Conservation (phyloP, 2,888 invertebrate genomes). For the Phorcus lineatus region DNA sequence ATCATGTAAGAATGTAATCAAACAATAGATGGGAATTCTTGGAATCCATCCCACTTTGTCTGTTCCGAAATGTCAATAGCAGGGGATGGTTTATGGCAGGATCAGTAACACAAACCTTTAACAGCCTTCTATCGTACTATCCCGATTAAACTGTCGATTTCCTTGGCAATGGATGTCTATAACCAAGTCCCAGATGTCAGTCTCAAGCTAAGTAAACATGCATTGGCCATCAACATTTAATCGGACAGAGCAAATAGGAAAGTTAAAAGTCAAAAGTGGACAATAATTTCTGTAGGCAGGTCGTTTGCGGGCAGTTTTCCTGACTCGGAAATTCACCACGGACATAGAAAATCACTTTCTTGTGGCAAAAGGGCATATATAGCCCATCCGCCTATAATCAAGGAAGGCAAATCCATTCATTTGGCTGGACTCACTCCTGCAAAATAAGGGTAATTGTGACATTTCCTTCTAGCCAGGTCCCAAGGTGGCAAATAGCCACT, state of each 20-base stretch:
- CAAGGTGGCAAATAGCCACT: neutral
- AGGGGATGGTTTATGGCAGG: too few species aligned
- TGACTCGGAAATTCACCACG: neutral
- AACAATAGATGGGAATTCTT: too few species aligned
- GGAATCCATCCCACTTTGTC: too few species aligned
- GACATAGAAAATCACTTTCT: conserved; percentile 19
- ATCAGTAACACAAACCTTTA: too few species aligned
- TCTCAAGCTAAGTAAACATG: neutral
- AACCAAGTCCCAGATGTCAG: neutral
- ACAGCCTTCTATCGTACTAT: too few species aligned
- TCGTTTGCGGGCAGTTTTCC: neutral
- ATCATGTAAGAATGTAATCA: too few species aligned
- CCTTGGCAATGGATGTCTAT: too few species aligned
- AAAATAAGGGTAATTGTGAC: neutral
- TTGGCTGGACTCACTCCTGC: neutral
- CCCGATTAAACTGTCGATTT: too few species aligned
- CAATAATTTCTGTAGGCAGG: neutral
- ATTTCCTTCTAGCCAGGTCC: conserved; percentile 8
- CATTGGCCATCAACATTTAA: conserved; percentile 7
- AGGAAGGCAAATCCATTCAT: conserved; percentile 7
- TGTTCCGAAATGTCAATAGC: too few species aligned
- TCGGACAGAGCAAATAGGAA: neutral
- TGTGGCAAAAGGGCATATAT: neutral
- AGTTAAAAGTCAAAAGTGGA: neutral
- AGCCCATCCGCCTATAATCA: conserved; percentile 10